These are phyloP conservation scores for Xenotilapia caudafasciata DNA, from an alignment of 2,113 vertebrate species.

Conservation along the genomic window DNA sequence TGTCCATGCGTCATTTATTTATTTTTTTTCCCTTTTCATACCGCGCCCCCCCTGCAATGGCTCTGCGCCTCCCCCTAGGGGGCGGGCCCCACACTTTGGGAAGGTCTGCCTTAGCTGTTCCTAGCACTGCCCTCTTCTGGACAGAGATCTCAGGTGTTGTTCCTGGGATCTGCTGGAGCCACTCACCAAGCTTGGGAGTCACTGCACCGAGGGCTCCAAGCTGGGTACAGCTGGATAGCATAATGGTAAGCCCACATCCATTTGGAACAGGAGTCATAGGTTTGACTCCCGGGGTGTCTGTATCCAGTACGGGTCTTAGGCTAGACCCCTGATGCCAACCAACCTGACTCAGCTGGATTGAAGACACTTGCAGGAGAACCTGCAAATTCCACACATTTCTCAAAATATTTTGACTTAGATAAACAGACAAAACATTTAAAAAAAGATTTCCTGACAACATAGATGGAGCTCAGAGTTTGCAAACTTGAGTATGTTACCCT, in stretches of 20 bases:
- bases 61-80: no score
- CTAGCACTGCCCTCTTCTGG: neutral
- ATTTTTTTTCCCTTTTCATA: neutral
- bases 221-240: neutral
- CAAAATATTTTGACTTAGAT: neutral
- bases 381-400: neutral
- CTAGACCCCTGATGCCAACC: neutral
- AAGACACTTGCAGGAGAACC: neutral
- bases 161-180: neutral
- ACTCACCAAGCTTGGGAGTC: neutral
- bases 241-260: neutral
- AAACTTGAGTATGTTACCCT: neutral
- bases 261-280: neutral
- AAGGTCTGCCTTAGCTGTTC: neutral
- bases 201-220: neutral
- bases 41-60: neutral
- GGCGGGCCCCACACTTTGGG: neutral
- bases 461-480: neutral
- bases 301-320: neutral
- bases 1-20: neutral
- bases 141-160: neutral
- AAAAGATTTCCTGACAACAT: neutral
- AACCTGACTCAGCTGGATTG: neutral
- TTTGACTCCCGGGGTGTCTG: neutral
- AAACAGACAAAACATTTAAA: neutral